Conservation (phyloP, 2,113 vertebrate genomes). For the Perognathus longimembris region DNA sequence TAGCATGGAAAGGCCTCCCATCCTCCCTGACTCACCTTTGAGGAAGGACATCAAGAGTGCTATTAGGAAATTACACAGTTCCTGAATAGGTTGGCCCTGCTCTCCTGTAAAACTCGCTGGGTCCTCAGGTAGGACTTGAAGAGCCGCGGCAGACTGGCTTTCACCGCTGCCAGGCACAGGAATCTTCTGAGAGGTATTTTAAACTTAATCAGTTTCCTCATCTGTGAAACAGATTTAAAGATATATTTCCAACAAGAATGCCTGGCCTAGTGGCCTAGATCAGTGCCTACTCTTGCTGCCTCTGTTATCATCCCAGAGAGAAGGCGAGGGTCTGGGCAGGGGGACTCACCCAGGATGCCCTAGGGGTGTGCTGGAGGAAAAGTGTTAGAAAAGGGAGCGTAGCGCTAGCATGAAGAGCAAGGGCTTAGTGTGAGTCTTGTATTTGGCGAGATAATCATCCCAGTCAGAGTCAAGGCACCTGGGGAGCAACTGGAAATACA, state of each 20-base stretch:
- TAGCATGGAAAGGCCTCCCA: neutral
- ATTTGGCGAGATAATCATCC: neutral
- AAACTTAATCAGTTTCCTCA: neutral
- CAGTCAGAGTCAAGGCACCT: neutral
- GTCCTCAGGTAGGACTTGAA: neutral
- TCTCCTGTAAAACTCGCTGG: neutral
- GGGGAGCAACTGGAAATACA: accelerated
- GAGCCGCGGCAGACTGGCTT: neutral
- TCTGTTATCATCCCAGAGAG: neutral
- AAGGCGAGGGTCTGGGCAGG: neutral
- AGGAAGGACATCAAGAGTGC: neutral
- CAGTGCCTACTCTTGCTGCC: neutral
- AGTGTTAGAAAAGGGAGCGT: neutral
- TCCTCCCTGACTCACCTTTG: neutral
- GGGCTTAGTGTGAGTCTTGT: neutral
- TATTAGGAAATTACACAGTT: conserved; percentile 3
- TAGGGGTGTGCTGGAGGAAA: accelerated
- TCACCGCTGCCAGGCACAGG: no score
- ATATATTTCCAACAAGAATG: neutral
- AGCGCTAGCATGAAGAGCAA: neutral
- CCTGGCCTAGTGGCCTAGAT: no score
- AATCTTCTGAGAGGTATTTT: neutral
- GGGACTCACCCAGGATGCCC: neutral
- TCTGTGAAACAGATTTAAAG: neutral
- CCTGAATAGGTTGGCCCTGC: neutral